Conservation (phyloP, 1,140 invertebrate genomes). For the Pseudomyrmex gracilis region DNA sequence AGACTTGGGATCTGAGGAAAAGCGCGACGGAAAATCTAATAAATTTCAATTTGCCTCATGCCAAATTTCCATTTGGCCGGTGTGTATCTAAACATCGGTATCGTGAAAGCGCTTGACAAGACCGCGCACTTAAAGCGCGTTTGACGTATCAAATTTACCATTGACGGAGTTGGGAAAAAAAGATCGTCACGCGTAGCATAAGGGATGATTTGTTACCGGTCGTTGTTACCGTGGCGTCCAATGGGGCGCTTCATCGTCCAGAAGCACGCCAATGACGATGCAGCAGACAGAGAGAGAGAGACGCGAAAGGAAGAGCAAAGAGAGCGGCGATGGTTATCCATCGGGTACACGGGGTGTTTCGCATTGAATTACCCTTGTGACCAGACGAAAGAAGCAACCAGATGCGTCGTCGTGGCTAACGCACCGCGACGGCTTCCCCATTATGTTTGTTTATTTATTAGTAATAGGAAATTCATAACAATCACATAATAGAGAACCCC, state of each 20-base stretch:
- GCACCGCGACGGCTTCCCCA: conserved; percentile 81
- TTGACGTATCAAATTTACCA: conserved; percentile 64
- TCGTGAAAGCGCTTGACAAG: conserved; percentile 52
- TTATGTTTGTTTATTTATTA: conserved; percentile 86
- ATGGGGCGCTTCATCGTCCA: conserved; percentile 63
- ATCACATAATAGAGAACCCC: conserved; percentile 82
- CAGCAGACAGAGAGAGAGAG: conserved; percentile 12
- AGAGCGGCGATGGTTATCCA: conserved; percentile 29
- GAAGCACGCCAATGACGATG: conserved; percentile 50
- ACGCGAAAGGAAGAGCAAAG: background rate
- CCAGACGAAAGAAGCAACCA: conserved; percentile 74
- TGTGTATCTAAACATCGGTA: conserved; percentile 48
- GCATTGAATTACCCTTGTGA: conserved; percentile 60
- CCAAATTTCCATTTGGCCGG: conserved; percentile 52
- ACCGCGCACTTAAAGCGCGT: conserved; percentile 48
- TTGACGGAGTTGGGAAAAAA: conserved; percentile 13
- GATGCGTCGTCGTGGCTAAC: conserved; percentile 82
- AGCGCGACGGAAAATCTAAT: conserved; percentile 34
- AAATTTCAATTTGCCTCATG: conserved; percentile 72
- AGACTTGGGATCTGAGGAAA: background rate
- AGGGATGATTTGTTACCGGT: conserved; percentile 82
- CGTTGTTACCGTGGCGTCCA: conserved; percentile 73
- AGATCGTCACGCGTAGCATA: conserved; percentile 68
- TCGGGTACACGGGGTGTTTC: conserved; percentile 31
- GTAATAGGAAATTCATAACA: conserved; percentile 86